phyloP scores from a whole-genome alignment of 2,888 invertebrate species.

The Acrobasis consociella region DNA sequence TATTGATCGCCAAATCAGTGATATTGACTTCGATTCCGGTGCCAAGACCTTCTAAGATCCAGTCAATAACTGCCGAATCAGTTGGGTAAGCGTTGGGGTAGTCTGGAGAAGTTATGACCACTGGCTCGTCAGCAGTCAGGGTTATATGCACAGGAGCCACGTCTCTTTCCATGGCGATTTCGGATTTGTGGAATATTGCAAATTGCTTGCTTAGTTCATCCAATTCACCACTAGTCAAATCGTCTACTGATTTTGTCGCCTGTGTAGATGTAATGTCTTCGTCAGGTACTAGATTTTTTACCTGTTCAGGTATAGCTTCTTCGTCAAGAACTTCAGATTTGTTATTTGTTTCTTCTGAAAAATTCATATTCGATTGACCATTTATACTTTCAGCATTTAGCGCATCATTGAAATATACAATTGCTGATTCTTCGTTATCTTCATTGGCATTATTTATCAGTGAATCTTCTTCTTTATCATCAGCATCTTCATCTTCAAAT shows the following conservation, averaged over 20 bases:
- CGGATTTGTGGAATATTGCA: conserved; percentile 40
- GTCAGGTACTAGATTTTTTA: background rate
- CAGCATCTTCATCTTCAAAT: background rate
- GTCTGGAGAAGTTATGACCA: conserved; percentile 55
- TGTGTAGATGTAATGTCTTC: conserved; percentile 8
- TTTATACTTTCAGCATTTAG: conserved; percentile 33
- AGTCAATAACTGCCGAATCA: conserved; percentile 50
- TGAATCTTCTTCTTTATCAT: background rate
- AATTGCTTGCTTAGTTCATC: conserved; percentile 51
- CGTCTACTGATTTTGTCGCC: conserved; percentile 37
- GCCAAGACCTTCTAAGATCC: conserved; percentile 66
- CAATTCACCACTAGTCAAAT: conserved; percentile 46
- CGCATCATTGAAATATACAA: conserved; percentile 49
- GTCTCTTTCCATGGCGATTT: conserved; percentile 42
- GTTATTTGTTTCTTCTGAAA: conserved; percentile 19
- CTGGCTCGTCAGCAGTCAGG: conserved; percentile 49
- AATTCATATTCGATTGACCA: conserved; percentile 27
- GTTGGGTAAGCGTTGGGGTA: conserved; percentile 60
- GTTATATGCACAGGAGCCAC: conserved; percentile 43
- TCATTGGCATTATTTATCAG: conserved; percentile 13
- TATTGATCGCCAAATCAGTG: conserved; percentile 62
- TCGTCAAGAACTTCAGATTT: conserved; percentile 15
- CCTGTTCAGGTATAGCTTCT: conserved; percentile 27
- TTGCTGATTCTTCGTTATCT: conserved; percentile 26
- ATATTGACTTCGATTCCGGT: conserved; percentile 71